Conservation (phyloP, 2,888 invertebrate genomes). For the Pteria penguin region DNA sequence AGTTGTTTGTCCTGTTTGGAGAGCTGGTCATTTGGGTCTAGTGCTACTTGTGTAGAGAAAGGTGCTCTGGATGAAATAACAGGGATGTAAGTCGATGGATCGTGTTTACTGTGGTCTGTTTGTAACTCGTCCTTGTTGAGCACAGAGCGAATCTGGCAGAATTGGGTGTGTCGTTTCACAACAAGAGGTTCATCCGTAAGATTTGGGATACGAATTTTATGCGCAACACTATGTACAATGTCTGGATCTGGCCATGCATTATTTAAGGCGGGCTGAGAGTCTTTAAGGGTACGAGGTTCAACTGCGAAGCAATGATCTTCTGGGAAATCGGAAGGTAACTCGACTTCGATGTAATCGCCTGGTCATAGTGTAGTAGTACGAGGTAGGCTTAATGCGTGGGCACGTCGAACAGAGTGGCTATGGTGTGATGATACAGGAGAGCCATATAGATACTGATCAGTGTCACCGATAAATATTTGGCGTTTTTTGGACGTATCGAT, state of each 20-base stretch:
- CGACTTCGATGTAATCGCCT: conserved; percentile 44
- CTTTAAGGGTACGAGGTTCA: conserved; percentile 22
- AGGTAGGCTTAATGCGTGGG: conserved; percentile 36
- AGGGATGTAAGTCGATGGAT: too few relatives aligned
- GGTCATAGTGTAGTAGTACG: conserved; percentile 45
- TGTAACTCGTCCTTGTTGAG: too few relatives aligned
- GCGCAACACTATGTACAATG: too few relatives aligned
- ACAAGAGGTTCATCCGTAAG: conserved; percentile 24
- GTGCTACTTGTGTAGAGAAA: too few relatives aligned
- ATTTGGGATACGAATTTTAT: conserved; percentile 40
- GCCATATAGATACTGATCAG: conserved; percentile 16
- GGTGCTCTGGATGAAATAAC: too few relatives aligned
- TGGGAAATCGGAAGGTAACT: too few relatives aligned
- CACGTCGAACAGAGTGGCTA: conserved; percentile 4
- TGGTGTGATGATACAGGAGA: not conserved
- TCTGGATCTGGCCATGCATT: too few relatives aligned
- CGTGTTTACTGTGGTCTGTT: too few relatives aligned
- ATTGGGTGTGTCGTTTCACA: conserved; percentile 35
- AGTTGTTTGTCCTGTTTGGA: too few relatives aligned
- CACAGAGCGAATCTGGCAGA: conserved; percentile 29
- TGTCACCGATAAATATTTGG: conserved; percentile 35
- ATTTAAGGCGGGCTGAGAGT: too few relatives aligned
- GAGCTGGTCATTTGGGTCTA: too few relatives aligned
- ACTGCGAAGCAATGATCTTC: conserved; percentile 30
- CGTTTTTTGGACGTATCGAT: conserved; percentile 43